A percentile compares a stretch with the other conserved stretches of the same genome.
Conservation (phyloP, 92 coral and sea anemone species). For the Pocillopora meandrina region DNA sequence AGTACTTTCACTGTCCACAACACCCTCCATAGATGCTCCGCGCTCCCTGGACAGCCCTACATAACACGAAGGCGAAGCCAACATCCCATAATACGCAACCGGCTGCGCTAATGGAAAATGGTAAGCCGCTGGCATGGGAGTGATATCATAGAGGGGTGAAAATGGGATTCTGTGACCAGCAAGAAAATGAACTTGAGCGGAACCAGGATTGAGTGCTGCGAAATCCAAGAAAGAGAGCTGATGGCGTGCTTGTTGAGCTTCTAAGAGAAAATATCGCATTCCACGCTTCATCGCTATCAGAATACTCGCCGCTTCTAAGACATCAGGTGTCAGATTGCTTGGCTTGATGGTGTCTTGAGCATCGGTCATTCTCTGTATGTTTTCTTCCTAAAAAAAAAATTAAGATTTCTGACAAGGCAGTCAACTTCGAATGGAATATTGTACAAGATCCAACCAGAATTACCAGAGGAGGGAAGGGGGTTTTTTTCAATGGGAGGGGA, state of each 20-base stretch:
- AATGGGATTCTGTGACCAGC: constrained; percentile 14
- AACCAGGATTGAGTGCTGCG: constrained; percentile 21
- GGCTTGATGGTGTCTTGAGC: neutral
- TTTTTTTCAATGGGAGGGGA: too few relatives aligned
- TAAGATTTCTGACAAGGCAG: too few relatives aligned
- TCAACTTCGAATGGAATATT: neutral
- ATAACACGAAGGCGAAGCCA: constrained; percentile 29
- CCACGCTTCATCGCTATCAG: constrained; percentile 31
- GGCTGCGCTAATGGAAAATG: constrained; percentile 34
- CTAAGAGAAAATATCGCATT: constrained; percentile 22
- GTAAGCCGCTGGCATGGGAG: constrained; percentile 33
- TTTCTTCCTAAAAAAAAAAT: neutral
- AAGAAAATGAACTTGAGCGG: constrained; percentile 31
- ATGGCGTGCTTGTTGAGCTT: constrained; percentile 21
- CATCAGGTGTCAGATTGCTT: constrained; percentile 29
- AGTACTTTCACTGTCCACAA: constrained; percentile 7
- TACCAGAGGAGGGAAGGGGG: too few relatives aligned
- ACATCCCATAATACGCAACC: constrained; percentile 39
- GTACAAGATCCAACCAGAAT: neutral
- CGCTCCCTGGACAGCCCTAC: constrained; percentile 40
- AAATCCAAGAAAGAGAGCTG: constrained; percentile 22
- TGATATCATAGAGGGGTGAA: constrained; percentile 27
- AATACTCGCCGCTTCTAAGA: constrained; percentile 39
- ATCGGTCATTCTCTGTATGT: constrained; percentile 7
- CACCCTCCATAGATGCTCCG: neutral